A percentile compares a stretch with the other conserved stretches of the same genome.
phyloP scores from a whole-genome alignment of 1,140 invertebrate species.

The Musca vetustissima region DNA sequence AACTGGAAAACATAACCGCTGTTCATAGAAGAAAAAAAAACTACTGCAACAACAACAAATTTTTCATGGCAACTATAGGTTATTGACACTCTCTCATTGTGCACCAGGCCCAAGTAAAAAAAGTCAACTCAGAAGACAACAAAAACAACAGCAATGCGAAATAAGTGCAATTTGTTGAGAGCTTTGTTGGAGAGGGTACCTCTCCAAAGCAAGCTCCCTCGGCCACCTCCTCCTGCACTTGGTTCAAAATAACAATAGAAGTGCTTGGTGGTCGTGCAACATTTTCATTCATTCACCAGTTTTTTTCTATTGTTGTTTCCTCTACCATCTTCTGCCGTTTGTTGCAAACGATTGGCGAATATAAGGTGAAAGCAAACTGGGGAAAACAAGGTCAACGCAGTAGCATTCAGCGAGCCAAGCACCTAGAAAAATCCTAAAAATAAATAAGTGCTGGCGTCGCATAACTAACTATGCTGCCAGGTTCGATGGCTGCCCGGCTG shows the following conservation, averaged over 20 bases:
- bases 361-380: too few species aligned
- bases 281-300: too few species aligned
- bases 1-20: slow-evolving; percentile 1
- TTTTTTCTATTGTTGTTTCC: too few species aligned
- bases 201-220: too few species aligned
- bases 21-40: slow-evolving; percentile 10
- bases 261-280: too few species aligned
- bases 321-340: too few species aligned
- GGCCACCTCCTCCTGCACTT: too few species aligned
- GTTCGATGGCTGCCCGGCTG: too few species aligned
- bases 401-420: neutral
- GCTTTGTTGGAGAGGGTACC: neutral
- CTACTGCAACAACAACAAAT: too few species aligned
- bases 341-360: too few species aligned
- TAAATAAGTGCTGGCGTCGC: neutral
- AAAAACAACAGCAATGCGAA: neutral
- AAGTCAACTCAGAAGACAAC: neutral
- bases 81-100: slow-evolving; percentile 21
- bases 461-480: too few species aligned
- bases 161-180: slow-evolving; percentile 9
- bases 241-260: too few species aligned
- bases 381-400: slow-evolving; percentile 14
- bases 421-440: slow-evolving; percentile 16
- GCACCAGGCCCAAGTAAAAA: neutral
- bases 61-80: slow-evolving; percentile 21